phyloP scores from a whole-genome alignment of 2,797 vertebrate genomes.

The Merluccius polli region DNA sequence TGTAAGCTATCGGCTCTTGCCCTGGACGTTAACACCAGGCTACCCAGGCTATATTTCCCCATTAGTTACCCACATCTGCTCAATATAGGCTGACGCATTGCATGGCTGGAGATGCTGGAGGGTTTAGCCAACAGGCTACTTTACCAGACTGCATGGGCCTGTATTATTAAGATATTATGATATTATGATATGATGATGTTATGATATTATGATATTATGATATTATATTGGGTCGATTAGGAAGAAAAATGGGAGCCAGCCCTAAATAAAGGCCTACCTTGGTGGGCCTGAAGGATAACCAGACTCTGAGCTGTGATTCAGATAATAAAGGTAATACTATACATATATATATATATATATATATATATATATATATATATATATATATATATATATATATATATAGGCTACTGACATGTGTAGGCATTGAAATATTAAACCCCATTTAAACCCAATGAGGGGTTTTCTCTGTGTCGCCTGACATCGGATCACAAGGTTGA shows the following conservation, averaged over 20 bases:
- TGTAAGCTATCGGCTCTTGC: conserved; percentile 19
- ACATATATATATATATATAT: too few relatives aligned
- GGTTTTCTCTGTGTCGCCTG: neutral
- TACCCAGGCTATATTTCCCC: neutral
- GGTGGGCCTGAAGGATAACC: neutral
- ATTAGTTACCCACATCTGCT: conserved; percentile 37
- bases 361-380: too few relatives aligned
- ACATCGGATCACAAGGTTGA: neutral
- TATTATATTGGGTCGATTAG: neutral
- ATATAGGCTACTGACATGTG: neutral
- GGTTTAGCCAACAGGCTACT: neutral
- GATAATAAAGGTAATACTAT: too few relatives aligned
- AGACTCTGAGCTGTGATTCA: neutral
- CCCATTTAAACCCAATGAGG: too few relatives aligned
- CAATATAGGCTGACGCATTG: neutral
- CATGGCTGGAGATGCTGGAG: neutral
- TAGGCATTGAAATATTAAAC: neutral
- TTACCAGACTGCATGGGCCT: neutral
- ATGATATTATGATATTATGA: too few relatives aligned
- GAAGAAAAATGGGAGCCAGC: neutral
- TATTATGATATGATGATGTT: too few relatives aligned
- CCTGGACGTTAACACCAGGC: conserved; percentile 29
- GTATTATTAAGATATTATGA: too few relatives aligned
- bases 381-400: too few relatives aligned
- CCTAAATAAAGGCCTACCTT: neutral